Percentiles rank a stretch among this genome's conserved stretches.
These are phyloP conservation scores for Nothobranchius kuhntae DNA, from an alignment of 2,113 vertebrate species.

Conservation along the genomic window DNA sequence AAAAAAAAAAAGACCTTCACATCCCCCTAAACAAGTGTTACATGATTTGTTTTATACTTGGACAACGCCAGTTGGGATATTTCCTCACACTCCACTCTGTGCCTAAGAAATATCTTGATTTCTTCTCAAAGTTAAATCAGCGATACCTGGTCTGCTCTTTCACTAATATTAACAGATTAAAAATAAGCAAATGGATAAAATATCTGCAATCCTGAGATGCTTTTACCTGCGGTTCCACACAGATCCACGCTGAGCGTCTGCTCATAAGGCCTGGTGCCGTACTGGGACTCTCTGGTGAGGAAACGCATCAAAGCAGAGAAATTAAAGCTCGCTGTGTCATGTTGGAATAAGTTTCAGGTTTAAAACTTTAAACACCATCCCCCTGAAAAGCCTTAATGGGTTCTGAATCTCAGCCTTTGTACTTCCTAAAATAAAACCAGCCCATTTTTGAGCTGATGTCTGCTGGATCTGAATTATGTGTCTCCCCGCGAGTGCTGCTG, in stretches of 20 bases:
- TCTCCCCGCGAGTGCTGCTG: conserved; percentile 26
- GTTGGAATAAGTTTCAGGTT: conserved; percentile 15
- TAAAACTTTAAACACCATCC: conserved; percentile 21
- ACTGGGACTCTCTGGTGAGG: conserved; percentile 74
- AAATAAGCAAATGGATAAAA: too few relatives aligned
- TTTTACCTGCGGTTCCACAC: conserved; percentile 95
- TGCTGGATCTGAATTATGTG: conserved; percentile 44
- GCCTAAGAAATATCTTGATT: too few relatives aligned
- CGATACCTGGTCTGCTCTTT: too few relatives aligned
- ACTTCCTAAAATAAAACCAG: conserved; percentile 6
- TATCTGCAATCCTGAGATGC: neutral
- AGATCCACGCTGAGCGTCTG: conserved; percentile 90
- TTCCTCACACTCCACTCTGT: too few relatives aligned
- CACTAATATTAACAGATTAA: too few relatives aligned
- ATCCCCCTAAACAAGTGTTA: too few relatives aligned
- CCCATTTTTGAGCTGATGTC: conserved; percentile 34
- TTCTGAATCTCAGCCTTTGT: neutral
- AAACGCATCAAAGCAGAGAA: conserved; percentile 29
- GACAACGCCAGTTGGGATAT: neutral
- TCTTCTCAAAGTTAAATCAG: too few relatives aligned
- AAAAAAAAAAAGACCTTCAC: too few relatives aligned
- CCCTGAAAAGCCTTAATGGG: conserved; percentile 9
- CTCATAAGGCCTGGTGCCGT: conserved; percentile 87
- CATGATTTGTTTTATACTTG: neutral
- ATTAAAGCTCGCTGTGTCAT: conserved; percentile 22